Conservation (phyloP, 2,113 vertebrate species). For the Stigmatopora argus region DNA sequence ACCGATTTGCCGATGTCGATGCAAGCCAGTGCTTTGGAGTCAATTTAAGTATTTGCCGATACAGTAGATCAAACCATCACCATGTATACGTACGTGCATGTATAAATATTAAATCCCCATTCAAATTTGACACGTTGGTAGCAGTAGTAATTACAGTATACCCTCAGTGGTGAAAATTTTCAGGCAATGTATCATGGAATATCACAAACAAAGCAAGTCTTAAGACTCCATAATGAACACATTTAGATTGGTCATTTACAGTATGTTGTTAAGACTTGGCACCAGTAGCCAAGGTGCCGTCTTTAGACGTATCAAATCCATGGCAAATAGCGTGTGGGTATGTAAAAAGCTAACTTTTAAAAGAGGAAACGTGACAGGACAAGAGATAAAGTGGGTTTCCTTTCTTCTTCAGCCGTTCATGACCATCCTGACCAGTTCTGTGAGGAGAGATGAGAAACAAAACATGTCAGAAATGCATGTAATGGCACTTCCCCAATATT, state of each 20-base stretch:
- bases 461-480: conserved; percentile 25
- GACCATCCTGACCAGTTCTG: conserved; percentile 76
- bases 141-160: conserved; percentile 25
- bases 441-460: conserved; percentile 31
- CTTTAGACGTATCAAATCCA: conserved; percentile 45
- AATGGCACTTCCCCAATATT: conserved; percentile 25
- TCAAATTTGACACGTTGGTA: conserved; percentile 23
- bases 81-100: neutral
- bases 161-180: conserved; percentile 7
- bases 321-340: conserved; percentile 22
- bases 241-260: conserved; percentile 35
- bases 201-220: conserved; percentile 47
- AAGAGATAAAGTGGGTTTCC: conserved; percentile 16
- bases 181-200: conserved; percentile 49
- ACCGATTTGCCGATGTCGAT: conserved; percentile 15
- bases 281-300: conserved; percentile 21
- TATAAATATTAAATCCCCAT: conserved; percentile 36
- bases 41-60: conserved; percentile 28
- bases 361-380: conserved; percentile 28
- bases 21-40: conserved; percentile 18
- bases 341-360: conserved; percentile 39
- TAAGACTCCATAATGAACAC: conserved; percentile 23
- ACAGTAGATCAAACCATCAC: conserved; percentile 26
- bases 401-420: conserved; percentile 72
- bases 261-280: conserved; percentile 11